Conservation (phyloP, 2,888 invertebrate genomes). For the Ophioninae sp. region DNA sequence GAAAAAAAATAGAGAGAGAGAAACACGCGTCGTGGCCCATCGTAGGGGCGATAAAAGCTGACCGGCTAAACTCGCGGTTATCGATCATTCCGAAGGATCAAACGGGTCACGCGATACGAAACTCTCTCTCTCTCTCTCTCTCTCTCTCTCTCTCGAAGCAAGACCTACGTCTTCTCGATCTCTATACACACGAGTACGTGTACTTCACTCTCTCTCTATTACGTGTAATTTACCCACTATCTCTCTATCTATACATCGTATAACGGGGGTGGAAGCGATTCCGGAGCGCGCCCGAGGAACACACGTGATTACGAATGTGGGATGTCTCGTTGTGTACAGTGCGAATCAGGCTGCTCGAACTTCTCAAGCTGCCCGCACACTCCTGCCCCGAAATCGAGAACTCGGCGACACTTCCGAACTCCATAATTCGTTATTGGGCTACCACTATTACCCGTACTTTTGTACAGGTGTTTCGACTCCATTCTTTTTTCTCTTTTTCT, state of each 20-base stretch:
- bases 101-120: conserved; percentile 67
- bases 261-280: conserved; percentile 45
- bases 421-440: not conserved
- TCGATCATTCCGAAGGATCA: conserved; percentile 68
- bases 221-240: conserved; percentile 4
- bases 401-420: not conserved
- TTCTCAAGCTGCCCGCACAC: not conserved
- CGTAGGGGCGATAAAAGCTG: conserved; percentile 66
- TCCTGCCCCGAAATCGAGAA: not conserved
- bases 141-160: not conserved
- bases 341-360: not conserved
- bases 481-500: not conserved
- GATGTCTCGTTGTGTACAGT: not conserved
- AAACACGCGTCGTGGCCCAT: conserved; percentile 13
- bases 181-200: not conserved
- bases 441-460: not conserved
- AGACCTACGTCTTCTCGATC: conserved; percentile 25
- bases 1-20: too few species aligned
- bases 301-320: conserved; percentile 45
- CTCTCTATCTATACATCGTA: conserved; percentile 37
- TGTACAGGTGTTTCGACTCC: not conserved
- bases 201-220: not conserved
- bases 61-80: conserved; percentile 65
- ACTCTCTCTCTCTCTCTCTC: conserved; percentile 36
- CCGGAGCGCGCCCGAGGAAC: conserved; percentile 46